A percentile compares a stretch with the other conserved stretches of the same genome.
These are phyloP conservation scores for Hydrocynus forskahlii DNA, from an alignment of 2,797 vertebrate genomes.

Conservation along the genomic window DNA sequence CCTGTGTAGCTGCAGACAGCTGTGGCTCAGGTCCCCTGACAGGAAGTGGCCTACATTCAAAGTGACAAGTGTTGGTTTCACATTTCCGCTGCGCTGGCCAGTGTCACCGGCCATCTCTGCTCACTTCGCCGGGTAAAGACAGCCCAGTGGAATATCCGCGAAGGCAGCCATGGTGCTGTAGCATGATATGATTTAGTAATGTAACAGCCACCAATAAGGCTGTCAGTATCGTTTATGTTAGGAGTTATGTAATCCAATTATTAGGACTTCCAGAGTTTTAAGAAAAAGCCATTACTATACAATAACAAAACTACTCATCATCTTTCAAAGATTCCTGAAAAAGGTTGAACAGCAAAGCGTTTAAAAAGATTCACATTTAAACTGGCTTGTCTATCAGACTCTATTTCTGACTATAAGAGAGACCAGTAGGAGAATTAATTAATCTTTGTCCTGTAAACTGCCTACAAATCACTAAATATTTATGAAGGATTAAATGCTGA, in stretches of 20 bases:
- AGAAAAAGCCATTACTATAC: not conserved
- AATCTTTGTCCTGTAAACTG: too few species aligned
- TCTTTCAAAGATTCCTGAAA: not conserved
- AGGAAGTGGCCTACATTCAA: slow-evolving; percentile 61
- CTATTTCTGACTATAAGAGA: too few species aligned
- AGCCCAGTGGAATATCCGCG: slow-evolving; percentile 22
- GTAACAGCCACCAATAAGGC: not conserved
- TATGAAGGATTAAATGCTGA: not conserved
- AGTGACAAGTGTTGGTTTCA: slow-evolving; percentile 59
- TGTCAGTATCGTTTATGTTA: not conserved
- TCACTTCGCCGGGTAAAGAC: slow-evolving; percentile 17
- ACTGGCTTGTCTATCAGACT: not conserved
- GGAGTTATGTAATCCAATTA: not conserved
- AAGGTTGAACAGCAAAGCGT: not conserved
- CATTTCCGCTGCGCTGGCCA: slow-evolving; percentile 52
- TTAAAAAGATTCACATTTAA: not conserved
- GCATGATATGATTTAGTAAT: slow-evolving; percentile 6
- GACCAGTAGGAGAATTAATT: too few species aligned
- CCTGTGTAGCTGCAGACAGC: slow-evolving; percentile 43
- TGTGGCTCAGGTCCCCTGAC: slow-evolving; percentile 51
- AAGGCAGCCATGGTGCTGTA: not conserved
- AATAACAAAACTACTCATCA: not conserved
- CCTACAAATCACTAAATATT: not conserved
- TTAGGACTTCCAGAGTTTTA: not conserved
- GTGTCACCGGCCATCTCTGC: slow-evolving; percentile 39